Percentiles rank a stretch among this genome's conserved stretches.
Evolutionary conservation across 2,888 invertebrate species (phyloP).

Genomic region (Eupithecia dodoneata): DNA sequence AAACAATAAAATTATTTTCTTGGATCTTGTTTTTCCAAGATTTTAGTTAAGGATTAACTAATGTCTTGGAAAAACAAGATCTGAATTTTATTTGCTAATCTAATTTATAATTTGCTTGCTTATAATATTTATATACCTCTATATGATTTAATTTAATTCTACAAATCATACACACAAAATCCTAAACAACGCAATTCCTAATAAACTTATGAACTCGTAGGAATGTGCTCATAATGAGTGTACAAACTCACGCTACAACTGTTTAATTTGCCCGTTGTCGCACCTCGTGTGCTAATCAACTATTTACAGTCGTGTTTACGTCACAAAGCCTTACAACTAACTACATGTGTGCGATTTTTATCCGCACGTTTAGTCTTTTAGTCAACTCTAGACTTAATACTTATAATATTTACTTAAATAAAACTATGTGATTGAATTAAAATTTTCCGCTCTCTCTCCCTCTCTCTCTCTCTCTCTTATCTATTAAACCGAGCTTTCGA

Average conservation of each 20-base stretch:
- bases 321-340: background rate
- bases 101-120: too few species aligned
- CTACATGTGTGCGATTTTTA: background rate
- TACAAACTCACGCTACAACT: slow-evolving; percentile 12
- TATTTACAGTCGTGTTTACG: background rate
- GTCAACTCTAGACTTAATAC: too few species aligned
- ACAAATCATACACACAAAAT: slow-evolving; percentile 1
- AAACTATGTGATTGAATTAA: too few species aligned
- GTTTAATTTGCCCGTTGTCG: background rate
- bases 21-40: background rate
- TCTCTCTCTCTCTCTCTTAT: too few species aligned
- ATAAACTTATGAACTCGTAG: background rate
- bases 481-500: too few species aligned
- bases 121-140: too few species aligned
- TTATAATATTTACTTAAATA: too few species aligned
- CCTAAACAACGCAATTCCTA: background rate
- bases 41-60: too few species aligned
- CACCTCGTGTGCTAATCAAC: background rate
- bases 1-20: background rate
- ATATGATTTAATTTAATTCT: background rate
- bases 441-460: too few species aligned
- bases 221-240: background rate
- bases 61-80: too few species aligned
- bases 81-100: too few species aligned
- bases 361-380: background rate